Evolutionary conservation across 2,113 vertebrate species (phyloP).

Genomic region (Paradoxurus hermaphroditus): DNA sequence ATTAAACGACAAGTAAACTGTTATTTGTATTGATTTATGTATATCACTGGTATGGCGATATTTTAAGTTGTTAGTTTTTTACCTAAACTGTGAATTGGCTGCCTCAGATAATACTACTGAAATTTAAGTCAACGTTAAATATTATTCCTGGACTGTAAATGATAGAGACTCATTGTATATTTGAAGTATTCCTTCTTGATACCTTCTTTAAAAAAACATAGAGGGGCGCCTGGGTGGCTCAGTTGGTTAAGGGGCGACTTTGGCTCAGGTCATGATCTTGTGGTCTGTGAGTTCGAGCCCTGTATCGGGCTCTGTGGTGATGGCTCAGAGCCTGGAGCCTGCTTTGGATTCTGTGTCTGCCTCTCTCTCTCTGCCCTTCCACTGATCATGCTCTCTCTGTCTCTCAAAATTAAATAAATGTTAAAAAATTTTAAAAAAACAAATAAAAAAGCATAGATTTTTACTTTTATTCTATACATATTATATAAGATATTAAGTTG

Average conservation of each 20-base stretch:
- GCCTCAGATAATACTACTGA: background rate
- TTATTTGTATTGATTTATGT: conserved; percentile 4
- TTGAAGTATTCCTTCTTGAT: background rate
- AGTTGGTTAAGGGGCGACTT: too few relatives aligned
- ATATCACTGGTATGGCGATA: background rate
- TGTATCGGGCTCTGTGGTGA: too few relatives aligned
- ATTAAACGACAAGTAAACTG: background rate
- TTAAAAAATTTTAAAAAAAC: too few relatives aligned
- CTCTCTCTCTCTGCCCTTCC: too few relatives aligned
- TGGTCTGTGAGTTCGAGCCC: too few relatives aligned
- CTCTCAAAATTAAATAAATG: too few relatives aligned
- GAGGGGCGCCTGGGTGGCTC: too few relatives aligned
- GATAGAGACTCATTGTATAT: background rate
- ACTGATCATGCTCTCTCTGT: too few relatives aligned
- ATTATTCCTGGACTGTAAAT: background rate
- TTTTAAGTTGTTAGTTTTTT: background rate
- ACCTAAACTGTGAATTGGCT: background rate
- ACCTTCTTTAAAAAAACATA: background rate
- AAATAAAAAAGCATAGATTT: background rate
- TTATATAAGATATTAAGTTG: background rate
- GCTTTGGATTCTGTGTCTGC: too few relatives aligned
- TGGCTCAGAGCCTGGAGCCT: too few relatives aligned
- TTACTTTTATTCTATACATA: background rate
- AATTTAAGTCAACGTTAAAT: background rate
- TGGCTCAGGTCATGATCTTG: too few relatives aligned